Conservation (phyloP, 1,140 invertebrate species). For the Eueides isabella region DNA sequence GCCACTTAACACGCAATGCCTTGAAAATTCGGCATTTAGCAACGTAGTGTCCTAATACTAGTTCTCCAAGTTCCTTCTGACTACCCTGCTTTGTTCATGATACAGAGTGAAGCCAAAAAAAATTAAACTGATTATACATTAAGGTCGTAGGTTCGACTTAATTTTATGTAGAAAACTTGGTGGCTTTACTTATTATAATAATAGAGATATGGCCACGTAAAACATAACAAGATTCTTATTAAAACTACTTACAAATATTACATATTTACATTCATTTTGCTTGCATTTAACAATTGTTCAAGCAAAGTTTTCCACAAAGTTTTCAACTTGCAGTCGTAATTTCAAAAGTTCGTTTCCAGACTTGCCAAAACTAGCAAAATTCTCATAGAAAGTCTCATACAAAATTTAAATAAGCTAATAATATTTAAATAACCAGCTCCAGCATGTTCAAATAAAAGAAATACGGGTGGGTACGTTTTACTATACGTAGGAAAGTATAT, state of each 20-base stretch:
- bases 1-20: too few relatives aligned
- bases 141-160: too few relatives aligned
- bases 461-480: too few relatives aligned
- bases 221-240: neutral
- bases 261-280: neutral
- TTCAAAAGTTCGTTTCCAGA: neutral
- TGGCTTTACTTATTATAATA: too few relatives aligned
- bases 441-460: neutral
- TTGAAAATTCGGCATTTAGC: too few relatives aligned
- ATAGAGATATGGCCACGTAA: neutral
- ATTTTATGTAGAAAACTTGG: too few relatives aligned
- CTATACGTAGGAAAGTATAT: too few relatives aligned
- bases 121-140: too few relatives aligned
- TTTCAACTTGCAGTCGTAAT: slow-evolving; percentile 7
- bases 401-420: neutral
- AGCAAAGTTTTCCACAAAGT: slow-evolving; percentile 1
- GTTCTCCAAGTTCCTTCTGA: too few relatives aligned
- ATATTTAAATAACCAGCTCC: neutral
- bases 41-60: too few relatives aligned
- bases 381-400: neutral
- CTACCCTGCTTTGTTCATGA: too few relatives aligned
- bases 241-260: neutral
- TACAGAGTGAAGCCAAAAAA: too few relatives aligned
- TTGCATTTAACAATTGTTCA: slow-evolving; percentile 2
- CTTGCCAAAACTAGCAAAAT: slow-evolving; percentile 1